Base-by-base conservation (phyloP, 2,888 invertebrate genomes). In the Parelbella ahira region DNA sequence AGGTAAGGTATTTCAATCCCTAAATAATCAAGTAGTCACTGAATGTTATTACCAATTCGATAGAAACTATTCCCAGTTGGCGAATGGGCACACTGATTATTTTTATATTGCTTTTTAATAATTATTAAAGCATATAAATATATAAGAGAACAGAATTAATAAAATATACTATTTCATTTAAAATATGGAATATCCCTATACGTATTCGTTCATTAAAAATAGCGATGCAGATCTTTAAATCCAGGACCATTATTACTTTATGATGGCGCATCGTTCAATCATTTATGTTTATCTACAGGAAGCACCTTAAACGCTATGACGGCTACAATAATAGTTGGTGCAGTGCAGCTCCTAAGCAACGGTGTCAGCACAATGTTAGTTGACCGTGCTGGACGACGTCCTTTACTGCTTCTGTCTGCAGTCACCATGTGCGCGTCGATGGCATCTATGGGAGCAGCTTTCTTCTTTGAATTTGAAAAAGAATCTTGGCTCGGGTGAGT, bases 371-470 rank as follows among this genome's bases (percentile, higher is more conserved):
- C 89, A 0, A 58, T 89, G 62, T 51, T 90, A 30, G 89, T 90
- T 10, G 93, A 93, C 65, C 80, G 83, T 19, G 78, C 88, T 0
- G 93, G 93, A 0, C 66, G 93, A 3, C 72, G 89, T 18, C 88
- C 90, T 0, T 72, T 93, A 15, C 79, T 93, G 29, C 69, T 92
- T 2, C 51, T 89, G 4, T 91, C 91, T 0, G 90, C 91, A 0
- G 64, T 83, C 4, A 59, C 88, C 21, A 90, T 89, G 88, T 75
- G 81, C 23, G 37, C 76, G 0, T 86, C 90, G 0, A 89, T 90
- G 86, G 62, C 79, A 0, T 62, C 84, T 6, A 81, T 91, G 79
- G 89, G 91, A 2, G 65, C 79, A 0, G 83, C 90, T 1, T 90
- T 90, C 60, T 88, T 81, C 58, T 74, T 89, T 33, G 73, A 86